Base-by-base conservation (phyloP, 2,113 vertebrate genomes). In the Caranx melampygus region DNA sequence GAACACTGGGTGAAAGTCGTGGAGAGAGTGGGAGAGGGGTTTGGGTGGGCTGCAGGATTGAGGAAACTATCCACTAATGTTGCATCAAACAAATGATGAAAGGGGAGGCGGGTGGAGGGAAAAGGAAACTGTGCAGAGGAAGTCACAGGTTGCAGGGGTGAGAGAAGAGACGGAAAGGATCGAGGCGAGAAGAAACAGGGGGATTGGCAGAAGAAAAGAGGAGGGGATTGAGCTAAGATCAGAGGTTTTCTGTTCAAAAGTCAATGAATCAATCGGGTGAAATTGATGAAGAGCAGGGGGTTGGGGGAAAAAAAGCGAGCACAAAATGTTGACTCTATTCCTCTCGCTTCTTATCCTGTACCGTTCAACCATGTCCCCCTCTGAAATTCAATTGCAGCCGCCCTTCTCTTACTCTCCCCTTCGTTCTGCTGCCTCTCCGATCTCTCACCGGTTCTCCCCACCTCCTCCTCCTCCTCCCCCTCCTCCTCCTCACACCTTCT, bases 301-400 rank as follows among this genome's bases (percentile, higher is more conserved):
- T 62, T 69, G 71, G 66, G 71, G 74, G 76, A 84, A 37, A 21
- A 61, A 62, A 63, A 79, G 81, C 84, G 75, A 78, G 83, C 76
- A 75, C 57, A 86, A 85, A 91, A 92, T 89, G 87, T 89, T 90
- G 89, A 92, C 90, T 91, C 84, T 69, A 69, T 88, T 85, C 80
- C 88, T 90, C 72, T 89, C 87, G 79, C 88, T 81, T 90, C 81
- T 77, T 83, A 66, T 78, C 83, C 51, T 37, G 60, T 67, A 76
- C 90, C 86, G 83, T 82, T 85, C 89, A 90, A 86, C 90, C 83
- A 87, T 79, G 71, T 72, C 85, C 72, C 77, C 84, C 78, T 82
- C 87, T 85, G 70, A 88, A 87, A 91, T 88, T 88, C 84, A 82
- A 77, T 88, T 85, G 84, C 79, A 85, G 5, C 52, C 33, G 21